Evolutionary conservation across 2,888 invertebrate genomes (phyloP), one percentile per base, ranked within the genome.

Genomic region (Onthophagus sagittarius): DNA sequence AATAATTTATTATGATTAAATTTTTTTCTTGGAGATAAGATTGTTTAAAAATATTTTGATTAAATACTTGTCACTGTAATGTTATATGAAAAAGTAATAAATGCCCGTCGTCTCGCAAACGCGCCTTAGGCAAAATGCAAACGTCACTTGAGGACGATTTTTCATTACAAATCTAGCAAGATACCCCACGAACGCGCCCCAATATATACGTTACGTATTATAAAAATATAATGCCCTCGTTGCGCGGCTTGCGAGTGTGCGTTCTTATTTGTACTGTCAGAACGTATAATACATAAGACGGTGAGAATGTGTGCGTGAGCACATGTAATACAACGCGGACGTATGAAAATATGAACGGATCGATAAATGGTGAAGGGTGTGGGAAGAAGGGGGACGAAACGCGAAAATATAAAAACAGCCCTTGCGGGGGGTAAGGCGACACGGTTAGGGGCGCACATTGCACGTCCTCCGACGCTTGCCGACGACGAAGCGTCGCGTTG

Each of bases 111-210:
- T 9, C 23, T 23, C 23, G 39, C 11, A 53, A 53, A 53, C 11
- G 39, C 39, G 39, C 39, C 39, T 11, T 23, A 4, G 39, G 39
- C 11, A 70, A 69, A 70, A 70, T 70, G 70, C 62, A 70, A 70
- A 70, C 62, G 70, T 70, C 70, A 70, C 70, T 62, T 70, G 53
- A 70, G 53, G 62, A 70, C 62, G 62, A 70, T 70, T 70, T 70
- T 70, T 70, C 70, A 70, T 70, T 70, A 70, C 14, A 70, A 53
- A 53, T 53, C 39, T 53, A 53, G 39, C 39, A 53, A 53, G 39
- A 53, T 53, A 53, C 39, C 39, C 39, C 39, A 53, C 39, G 7
- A 53, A 53, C 39, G 39, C 39, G 39, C 39, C 39, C 39, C 39
- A 7, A 53, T 53, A 53, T 53, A 53, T 53, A 53, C 39, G 39